A percentile compares a stretch with the other conserved stretches of the same genome.
phyloP scores from a whole-genome alignment of 2,888 invertebrate species.

The Neuroscelio doddi region DNA sequence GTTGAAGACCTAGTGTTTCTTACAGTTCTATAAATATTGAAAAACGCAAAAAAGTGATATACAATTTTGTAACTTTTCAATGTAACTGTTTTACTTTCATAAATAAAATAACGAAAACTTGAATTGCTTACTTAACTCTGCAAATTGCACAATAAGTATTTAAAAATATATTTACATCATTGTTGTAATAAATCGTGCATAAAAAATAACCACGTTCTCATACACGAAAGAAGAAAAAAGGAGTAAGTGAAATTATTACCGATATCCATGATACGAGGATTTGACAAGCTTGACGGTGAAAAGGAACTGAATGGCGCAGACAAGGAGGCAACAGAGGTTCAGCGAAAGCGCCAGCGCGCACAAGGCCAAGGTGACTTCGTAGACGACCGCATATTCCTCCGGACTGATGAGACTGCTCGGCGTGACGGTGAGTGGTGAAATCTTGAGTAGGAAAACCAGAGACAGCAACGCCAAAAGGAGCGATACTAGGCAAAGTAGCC shows the following conservation, averaged over 20 bases:
- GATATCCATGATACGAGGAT: conserved; percentile 78
- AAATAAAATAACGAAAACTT: too few species aligned
- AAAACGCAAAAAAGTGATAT: too few species aligned
- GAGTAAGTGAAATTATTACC: conserved; percentile 61
- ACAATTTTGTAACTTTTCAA: too few species aligned
- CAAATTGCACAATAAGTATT: too few species aligned
- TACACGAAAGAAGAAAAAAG: too few species aligned
- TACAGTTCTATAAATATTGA: too few species aligned
- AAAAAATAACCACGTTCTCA: too few species aligned
- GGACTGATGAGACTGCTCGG: conserved; percentile 75
- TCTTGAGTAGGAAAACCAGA: conserved; percentile 87
- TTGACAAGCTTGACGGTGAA: conserved; percentile 94
- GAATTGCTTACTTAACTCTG: background rate
- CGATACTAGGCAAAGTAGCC: conserved; percentile 88
- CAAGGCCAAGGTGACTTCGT: conserved; percentile 92
- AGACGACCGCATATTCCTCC: conserved; percentile 90
- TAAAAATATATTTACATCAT: too few species aligned
- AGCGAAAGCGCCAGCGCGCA: conserved; percentile 91
- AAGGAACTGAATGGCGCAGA: conserved; percentile 95
- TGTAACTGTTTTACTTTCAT: too few species aligned
- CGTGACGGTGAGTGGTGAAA: conserved; percentile 80
- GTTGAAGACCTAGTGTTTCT: too few species aligned
- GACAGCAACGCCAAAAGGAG: conserved; percentile 87
- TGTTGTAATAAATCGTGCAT: too few species aligned
- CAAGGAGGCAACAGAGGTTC: conserved; percentile 91